Percentiles rank a stretch among this genome's conserved stretches.
These are phyloP conservation scores for Colius striatus DNA, from an alignment of 2,113 vertebrate genomes.

Conservation along the genomic window DNA sequence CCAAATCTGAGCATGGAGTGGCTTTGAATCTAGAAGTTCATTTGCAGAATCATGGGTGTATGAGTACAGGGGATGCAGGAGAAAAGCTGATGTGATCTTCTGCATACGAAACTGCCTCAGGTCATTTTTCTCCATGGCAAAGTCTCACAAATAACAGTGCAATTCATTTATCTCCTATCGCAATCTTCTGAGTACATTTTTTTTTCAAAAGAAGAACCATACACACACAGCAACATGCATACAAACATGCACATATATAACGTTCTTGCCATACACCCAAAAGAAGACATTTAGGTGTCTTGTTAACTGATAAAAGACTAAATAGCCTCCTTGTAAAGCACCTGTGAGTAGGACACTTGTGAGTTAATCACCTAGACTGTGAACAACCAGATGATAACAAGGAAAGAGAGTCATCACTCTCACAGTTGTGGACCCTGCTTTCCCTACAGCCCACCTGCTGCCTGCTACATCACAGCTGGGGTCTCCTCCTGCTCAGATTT, in stretches of 20 bases:
- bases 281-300: neutral
- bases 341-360: no score
- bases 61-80: neutral
- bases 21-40: neutral
- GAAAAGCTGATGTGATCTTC: neutral
- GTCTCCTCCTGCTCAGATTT: neutral
- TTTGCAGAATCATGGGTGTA: neutral
- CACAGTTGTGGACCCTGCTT: rapidly evolving
- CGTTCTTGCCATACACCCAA: neutral
- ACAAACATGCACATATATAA: no score
- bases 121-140: neutral
- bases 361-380: neutral
- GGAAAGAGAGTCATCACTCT: neutral
- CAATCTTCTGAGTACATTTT: neutral
- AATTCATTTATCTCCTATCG: neutral
- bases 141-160: neutral
- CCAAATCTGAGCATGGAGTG: neutral
- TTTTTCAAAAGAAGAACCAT: neutral
- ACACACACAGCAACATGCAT: neutral
- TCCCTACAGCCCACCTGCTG: neutral
- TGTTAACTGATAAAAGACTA: neutral
- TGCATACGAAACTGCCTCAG: neutral
- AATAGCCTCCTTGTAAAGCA: neutral
- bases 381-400: neutral
- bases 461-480: neutral